A percentile compares a stretch with the other conserved stretches of the same genome.
These are phyloP conservation scores for Pantelozetes paolii DNA, from an alignment of 2,888 invertebrate species.

Conservation along the genomic window DNA sequence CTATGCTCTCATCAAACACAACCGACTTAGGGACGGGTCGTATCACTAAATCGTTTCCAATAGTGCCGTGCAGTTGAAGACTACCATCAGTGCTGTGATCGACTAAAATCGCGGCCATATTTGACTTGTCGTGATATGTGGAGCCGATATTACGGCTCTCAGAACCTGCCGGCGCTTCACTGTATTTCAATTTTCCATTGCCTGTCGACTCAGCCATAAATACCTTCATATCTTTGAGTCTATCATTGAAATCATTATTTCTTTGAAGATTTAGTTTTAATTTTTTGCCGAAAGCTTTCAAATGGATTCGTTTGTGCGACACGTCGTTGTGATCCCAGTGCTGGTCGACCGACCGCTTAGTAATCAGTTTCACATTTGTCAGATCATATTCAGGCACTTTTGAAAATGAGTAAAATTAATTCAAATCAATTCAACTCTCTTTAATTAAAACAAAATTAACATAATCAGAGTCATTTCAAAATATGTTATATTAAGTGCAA, in stretches of 20 bases:
- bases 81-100: slow-evolving; percentile 74
- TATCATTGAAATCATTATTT: slow-evolving; percentile 71
- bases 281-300: slow-evolving; percentile 74
- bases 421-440: too few species aligned
- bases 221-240: slow-evolving; percentile 68
- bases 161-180: slow-evolving; percentile 41
- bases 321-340: slow-evolving; percentile 34
- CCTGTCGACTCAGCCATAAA: slow-evolving; percentile 65
- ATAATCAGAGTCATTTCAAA: too few species aligned
- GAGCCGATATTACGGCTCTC: slow-evolving; percentile 64
- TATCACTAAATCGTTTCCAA: slow-evolving; percentile 81
- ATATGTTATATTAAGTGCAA: too few species aligned
- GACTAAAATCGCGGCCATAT: slow-evolving; percentile 79
- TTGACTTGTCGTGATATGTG: slow-evolving; percentile 78
- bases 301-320: slow-evolving; percentile 56
- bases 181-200: slow-evolving; percentile 46
- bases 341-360: slow-evolving; percentile 45
- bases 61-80: slow-evolving; percentile 84
- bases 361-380: slow-evolving; percentile 60
- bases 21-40: slow-evolving; percentile 61
- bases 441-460: too few species aligned
- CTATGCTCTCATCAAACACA: slow-evolving; percentile 34
- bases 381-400: slow-evolving; percentile 77
- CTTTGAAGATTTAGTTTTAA: slow-evolving; percentile 69
- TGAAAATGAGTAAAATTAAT: background rate